Evolutionary conservation across 2,797 vertebrate species (phyloP), one percentile per base, ranked within the genome.

Genomic region (Chelon labrosus): DNA sequence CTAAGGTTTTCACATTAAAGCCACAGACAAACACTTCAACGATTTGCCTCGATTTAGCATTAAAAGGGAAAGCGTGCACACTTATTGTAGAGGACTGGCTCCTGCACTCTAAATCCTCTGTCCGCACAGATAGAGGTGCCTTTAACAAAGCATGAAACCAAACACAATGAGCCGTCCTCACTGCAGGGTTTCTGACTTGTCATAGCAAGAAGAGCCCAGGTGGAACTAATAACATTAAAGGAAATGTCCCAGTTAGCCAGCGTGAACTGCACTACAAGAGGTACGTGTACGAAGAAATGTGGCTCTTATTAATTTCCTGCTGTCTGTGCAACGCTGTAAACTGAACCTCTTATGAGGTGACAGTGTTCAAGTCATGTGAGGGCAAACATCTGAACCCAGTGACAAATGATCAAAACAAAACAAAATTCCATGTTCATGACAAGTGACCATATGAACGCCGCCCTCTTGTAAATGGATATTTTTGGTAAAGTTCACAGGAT

Each of bases 141-240:
- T 51, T 51, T 65, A 77, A 75, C 68, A 64, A 64, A 72, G 74
- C 71, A 67, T 73, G 65, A 64, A 64, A 55, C 13, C 51, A 63
- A 66, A 75, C 14, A 66, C 70, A 69, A 58, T 41, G 70, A 58
- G 57, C 27, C 22, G 19, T 54, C 54, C 58, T 64, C 65, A 51
- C 44, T 0, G 44, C 42, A 50, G 38, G 68, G 62, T 46, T 7
- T 68, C 35, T 10, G 54, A 66, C 62, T 39, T 66, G 56, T 81
- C 31, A 38, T n/a, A 19, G 35, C 52, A 38, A n/a, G 22, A 52
- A 46, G 65, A 52, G 51, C 66, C 53, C 62, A 55, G n/a, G 56
- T 62, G 60, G 53, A 83, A 60, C 70, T 58, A 77, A 80, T 62
- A 46, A 39, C 22, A 12, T 50, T 50, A 22, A 50, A 20, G 4